These are phyloP conservation scores for Myopa tessellatipennis DNA, from an alignment of 2,888 invertebrate species.

Conservation along the genomic window DNA sequence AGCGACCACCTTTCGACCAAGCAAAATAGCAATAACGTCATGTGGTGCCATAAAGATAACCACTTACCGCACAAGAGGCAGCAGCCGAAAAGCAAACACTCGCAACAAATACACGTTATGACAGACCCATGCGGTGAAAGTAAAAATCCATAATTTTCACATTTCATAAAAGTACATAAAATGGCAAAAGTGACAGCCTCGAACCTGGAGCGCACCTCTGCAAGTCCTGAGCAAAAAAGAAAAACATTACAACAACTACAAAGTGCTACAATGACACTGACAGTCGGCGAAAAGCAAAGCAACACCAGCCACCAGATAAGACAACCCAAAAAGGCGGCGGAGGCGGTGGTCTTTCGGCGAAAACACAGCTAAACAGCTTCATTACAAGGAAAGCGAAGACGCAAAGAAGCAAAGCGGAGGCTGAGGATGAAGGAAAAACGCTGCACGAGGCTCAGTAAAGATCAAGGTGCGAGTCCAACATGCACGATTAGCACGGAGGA, in stretches of 20 bases:
- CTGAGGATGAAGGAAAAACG: neutral
- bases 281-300: conserved; percentile 11
- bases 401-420: neutral
- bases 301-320: conserved; percentile 10
- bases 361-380: conserved; percentile 23
- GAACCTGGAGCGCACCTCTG: conserved; percentile 43
- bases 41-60: conserved; percentile 3
- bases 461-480: conserved; percentile 33
- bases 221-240: conserved; percentile 36
- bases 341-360: conserved; percentile 2
- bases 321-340: conserved; percentile 15
- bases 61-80: neutral
- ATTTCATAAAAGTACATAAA: conserved; percentile 49
- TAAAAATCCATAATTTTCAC: conserved; percentile 62
- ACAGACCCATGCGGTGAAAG: conserved; percentile 62
- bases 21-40: conserved; percentile 13
- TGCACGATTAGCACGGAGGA: conserved; percentile 10
- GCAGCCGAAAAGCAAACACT: neutral
- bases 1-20: neutral
- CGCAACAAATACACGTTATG: conserved; percentile 17
- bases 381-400: conserved; percentile 15
- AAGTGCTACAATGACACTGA: conserved; percentile 44
- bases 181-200: conserved; percentile 45
- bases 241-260: neutral
- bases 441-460: conserved; percentile 9